Evolutionary conservation across 1,140 invertebrate genomes (phyloP), one percentile per base, ranked within the genome.

Genomic region (Anadara kagoshimensis): DNA sequence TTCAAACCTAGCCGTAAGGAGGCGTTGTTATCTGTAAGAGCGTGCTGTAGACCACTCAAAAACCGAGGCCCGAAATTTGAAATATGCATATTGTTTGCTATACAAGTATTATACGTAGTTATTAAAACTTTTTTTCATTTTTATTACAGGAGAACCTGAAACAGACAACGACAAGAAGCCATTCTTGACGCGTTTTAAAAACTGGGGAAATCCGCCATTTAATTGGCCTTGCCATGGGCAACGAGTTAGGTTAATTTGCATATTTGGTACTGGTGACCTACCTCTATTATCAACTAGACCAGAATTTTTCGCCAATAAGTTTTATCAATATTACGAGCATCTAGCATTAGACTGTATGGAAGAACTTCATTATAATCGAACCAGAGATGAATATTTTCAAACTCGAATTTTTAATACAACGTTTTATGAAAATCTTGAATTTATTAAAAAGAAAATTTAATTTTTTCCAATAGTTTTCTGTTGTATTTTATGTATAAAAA

Each of bases 181-280:
- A 11, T 85, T 80, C 43, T 44, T 83, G 5, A 74, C 79, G 8
- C 73, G 84, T 22, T 83, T 77, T 69, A 85, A 85, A 70, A 80
- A 79, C 51, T 85, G 84, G 84, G 73, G 76, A 5, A 67, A 54
- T 12, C 47, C 47, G 24, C 72, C 75, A 0, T 80, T 71, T 49
- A 61, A 65, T 20, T 68, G 64, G 44, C 71, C 62, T 2, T 84
- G 82, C 63, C 44, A 58, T 7, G 82, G 81, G 0, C 73, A 78
- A n/a, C 72, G 70, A n/a, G 79, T 80, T 0, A 68, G 85, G 5
- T 56, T 58, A 11, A 80, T 88, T 26, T 88, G 87, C 69, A 77
- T 88, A 7, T 79, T 86, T 41, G 83, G 82, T 11, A 73, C 84
- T 29, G 82, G 81, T 22, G 85, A 89, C 68, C 70, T 89, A 0